These are phyloP conservation scores for Drosophila kohkoa DNA, from an alignment of 1,140 invertebrate species.

Conservation along the genomic window DNA sequence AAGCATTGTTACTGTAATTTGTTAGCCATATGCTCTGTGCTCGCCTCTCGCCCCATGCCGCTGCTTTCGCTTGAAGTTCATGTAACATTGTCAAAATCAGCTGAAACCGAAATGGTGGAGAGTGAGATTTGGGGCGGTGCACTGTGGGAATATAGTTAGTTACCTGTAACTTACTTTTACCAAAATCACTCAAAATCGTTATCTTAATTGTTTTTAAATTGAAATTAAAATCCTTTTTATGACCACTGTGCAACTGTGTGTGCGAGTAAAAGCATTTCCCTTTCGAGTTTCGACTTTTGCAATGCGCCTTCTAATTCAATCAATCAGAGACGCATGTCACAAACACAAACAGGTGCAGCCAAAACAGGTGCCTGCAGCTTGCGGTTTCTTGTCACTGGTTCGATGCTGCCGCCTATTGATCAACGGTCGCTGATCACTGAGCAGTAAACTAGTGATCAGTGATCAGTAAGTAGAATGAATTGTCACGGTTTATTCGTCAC, in stretches of 20 bases:
- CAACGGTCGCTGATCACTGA: slow-evolving; percentile 2
- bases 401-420: not conserved
- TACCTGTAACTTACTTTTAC: slow-evolving; percentile 64
- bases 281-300: slow-evolving; percentile 47
- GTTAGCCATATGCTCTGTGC: slow-evolving; percentile 51
- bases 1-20: slow-evolving; percentile 79
- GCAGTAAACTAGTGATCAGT: slow-evolving; percentile 8
- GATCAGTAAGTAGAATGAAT: not conserved
- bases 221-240: slow-evolving; percentile 62
- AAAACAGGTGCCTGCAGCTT: slow-evolving; percentile 7
- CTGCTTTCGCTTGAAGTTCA: slow-evolving; percentile 82
- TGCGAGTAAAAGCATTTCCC: slow-evolving; percentile 77
- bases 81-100: slow-evolving; percentile 83
- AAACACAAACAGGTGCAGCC: slow-evolving; percentile 10
- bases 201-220: slow-evolving; percentile 80
- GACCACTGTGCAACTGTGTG: slow-evolving; percentile 6
- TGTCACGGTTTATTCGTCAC: slow-evolving; percentile 23
- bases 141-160: slow-evolving; percentile 43
- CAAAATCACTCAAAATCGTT: slow-evolving; percentile 60
- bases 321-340: slow-evolving; percentile 3
- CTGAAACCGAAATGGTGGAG: slow-evolving; percentile 16
- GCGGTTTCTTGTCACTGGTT: slow-evolving; percentile 13
- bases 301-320: slow-evolving; percentile 20
- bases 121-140: slow-evolving; percentile 9
- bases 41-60: slow-evolving; percentile 30